phyloP scores from a whole-genome alignment of 2,888 invertebrate species.

The Napeogenes sylphis region DNA sequence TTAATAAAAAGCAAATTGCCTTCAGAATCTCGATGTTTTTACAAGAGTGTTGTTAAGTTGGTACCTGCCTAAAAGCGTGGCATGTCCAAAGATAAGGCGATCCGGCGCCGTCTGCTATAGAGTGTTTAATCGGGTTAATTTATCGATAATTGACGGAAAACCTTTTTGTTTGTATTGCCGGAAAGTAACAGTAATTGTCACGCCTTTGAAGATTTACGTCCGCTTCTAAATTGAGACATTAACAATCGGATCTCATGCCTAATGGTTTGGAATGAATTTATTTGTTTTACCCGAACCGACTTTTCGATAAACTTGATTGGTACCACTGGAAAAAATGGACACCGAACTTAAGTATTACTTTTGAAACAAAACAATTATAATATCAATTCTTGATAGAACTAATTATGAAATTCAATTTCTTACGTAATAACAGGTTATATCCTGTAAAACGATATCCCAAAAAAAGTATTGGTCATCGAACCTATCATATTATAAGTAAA shows the following conservation, averaged over 20 bases:
- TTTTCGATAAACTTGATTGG: conserved; percentile 58
- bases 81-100: conserved; percentile 71
- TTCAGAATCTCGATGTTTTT: conserved; percentile 63
- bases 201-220: conserved; percentile 78
- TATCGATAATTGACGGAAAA: conserved; percentile 78
- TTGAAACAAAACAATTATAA: conserved; percentile 26
- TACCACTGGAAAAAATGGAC: conserved; percentile 43
- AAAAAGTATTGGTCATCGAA: conserved; percentile 15
- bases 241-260: conserved; percentile 76
- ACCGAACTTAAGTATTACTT: conserved; percentile 45
- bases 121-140: conserved; percentile 77
- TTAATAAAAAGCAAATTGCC: conserved; percentile 72
- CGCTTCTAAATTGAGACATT: conserved; percentile 78
- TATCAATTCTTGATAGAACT: conserved; percentile 21
- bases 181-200: conserved; percentile 78
- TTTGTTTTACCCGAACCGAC: conserved; percentile 71
- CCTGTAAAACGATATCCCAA: not conserved
- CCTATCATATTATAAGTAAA: conserved; percentile 26
- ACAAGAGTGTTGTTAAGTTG: conserved; percentile 55
- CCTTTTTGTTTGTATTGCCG: conserved; percentile 77
- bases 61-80: conserved; percentile 76
- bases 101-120: conserved; percentile 72
- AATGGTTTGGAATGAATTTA: conserved; percentile 77
- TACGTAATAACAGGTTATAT: not conserved
- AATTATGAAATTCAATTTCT: conserved; percentile 22